Conservation (phyloP, 2,113 vertebrate species). For the Candoia aspera region DNA sequence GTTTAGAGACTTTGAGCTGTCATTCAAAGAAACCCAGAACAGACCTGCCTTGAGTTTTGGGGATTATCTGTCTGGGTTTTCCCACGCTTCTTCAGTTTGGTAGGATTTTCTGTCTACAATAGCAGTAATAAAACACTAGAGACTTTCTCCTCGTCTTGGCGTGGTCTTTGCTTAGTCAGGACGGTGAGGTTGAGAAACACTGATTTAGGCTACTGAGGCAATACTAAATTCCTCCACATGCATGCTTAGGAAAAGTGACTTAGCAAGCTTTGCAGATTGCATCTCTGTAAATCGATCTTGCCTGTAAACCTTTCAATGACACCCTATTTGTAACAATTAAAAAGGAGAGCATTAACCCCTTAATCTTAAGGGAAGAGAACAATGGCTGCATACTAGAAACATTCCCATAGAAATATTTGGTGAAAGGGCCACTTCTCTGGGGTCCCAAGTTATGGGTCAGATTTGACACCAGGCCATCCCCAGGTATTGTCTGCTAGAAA, state of each 20-base stretch:
- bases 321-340: background rate
- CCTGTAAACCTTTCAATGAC: background rate
- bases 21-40: too few relatives aligned
- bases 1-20: too few relatives aligned
- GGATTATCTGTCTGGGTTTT: too few relatives aligned
- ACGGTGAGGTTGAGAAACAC: background rate
- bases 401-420: background rate
- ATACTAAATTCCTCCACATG: background rate
- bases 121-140: too few relatives aligned
- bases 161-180: too few relatives aligned
- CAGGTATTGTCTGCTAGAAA: background rate
- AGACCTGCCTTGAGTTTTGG: too few relatives aligned
- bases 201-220: background rate
- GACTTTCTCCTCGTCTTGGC: too few relatives aligned
- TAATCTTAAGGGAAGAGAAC: background rate
- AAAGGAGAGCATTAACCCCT: background rate
- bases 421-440: background rate
- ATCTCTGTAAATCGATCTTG: background rate
- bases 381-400: background rate
- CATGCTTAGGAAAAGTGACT: background rate
- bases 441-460: background rate
- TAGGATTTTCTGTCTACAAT: too few relatives aligned
- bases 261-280: background rate
- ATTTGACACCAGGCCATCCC: background rate
- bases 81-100: too few relatives aligned